Evolutionary conservation across 2,888 invertebrate species (phyloP), one percentile per base, ranked within the genome.

Genomic region (Rhopalosiphum nymphaeae): DNA sequence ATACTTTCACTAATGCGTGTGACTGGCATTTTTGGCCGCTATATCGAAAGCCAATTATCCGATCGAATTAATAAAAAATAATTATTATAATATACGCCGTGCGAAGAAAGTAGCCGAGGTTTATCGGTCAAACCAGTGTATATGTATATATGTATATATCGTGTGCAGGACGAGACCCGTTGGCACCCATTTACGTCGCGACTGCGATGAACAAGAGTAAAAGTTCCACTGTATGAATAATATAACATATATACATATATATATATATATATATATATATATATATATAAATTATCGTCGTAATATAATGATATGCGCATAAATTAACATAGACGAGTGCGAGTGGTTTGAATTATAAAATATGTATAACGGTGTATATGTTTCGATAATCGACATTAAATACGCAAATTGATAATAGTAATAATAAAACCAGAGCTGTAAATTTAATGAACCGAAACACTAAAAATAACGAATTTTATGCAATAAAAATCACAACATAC

Each of bases 121-220:
- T 89, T 93, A 57, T 84, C 93, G 93, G 93, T 36, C 93, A 84
- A 93, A 89, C 89, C 56, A 56, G 93, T 57, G 13, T 26, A 11
- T 4, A 26, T 49, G n/a, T 29, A 29, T n/a, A 26, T 26, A 10
- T 86, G 29, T 46, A 29, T n/a, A 44, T 86, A 86, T 4, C 29
- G n/a, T 57, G 44, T 29, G 7, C 78, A 78, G 29, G 56, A 44
- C 57, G 29, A 93, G 93, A 93, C 93, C 89, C 88, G 89, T 56
- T 93, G 93, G 93, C 93, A 89, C 89, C 93, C 67, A 78, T 92
- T 5, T 88, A 25, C 56, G 88, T 16, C 46, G 36, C 86, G 13
- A n/a, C 46, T 44, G 53, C 42, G 91, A 85, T 56, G 86, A 61
- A 86, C 57, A 92, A 92, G 86, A 92, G 91, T 92, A 86, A 92